Percentiles rank a stretch among this genome's conserved stretches.
phyloP scores from a whole-genome alignment of 2,113 vertebrate species.

The Paratilapia polleni region DNA sequence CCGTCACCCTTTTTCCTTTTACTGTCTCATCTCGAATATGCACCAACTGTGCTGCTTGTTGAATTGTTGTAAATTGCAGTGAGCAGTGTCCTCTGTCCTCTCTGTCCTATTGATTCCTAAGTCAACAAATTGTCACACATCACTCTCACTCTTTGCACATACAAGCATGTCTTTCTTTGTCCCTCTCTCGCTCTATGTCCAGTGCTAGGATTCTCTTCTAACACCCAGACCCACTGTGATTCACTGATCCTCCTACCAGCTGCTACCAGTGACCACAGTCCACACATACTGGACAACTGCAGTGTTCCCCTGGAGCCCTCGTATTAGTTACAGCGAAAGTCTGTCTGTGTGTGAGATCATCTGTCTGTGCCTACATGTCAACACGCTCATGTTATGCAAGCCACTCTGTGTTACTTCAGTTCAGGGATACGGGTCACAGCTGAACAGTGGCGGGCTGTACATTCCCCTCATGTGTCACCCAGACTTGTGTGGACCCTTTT shows the following conservation, averaged over 20 bases:
- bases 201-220: constrained; percentile 13
- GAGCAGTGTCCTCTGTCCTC: not conserved
- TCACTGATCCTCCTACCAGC: constrained; percentile 30
- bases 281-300: constrained; percentile 11
- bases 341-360: constrained; percentile 41
- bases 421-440: not conserved
- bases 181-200: not conserved
- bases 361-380: constrained; percentile 36
- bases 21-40: not conserved
- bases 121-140: not conserved
- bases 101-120: not conserved
- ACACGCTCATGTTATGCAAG: constrained; percentile 32
- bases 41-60: not conserved
- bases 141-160: not conserved
- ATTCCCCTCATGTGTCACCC: constrained; percentile 9
- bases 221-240: not conserved
- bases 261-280: constrained; percentile 16
- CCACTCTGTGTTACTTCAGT: not conserved
- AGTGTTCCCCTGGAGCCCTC: not conserved
- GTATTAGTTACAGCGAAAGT: constrained; percentile 14
- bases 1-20: not conserved
- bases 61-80: not conserved
- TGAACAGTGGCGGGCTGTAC: not conserved
- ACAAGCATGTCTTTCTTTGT: not conserved
- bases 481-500: not conserved